A percentile compares a stretch with the other conserved stretches of the same genome.
These are phyloP conservation scores for Drosophila tristis DNA, from an alignment of 1,140 invertebrate species.

Conservation along the genomic window DNA sequence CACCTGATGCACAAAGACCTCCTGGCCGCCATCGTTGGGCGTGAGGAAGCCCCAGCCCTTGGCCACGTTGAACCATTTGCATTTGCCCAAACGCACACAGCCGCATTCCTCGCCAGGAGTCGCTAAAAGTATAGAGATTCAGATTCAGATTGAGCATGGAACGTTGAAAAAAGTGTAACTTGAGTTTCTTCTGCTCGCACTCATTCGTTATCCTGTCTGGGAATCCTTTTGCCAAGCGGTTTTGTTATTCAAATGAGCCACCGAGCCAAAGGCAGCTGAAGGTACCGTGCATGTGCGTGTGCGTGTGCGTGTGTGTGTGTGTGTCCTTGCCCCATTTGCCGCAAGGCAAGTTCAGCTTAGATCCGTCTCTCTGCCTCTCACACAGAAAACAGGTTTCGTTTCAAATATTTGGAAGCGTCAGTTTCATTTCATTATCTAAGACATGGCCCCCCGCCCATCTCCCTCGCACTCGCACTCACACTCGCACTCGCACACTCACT, in stretches of 20 bases:
- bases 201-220: slow-evolving; percentile 61
- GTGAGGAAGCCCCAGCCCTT: slow-evolving; percentile 97
- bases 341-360: slow-evolving; percentile 61
- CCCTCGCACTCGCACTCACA: slow-evolving; percentile 36
- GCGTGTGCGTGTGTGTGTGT: not conserved
- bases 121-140: slow-evolving; percentile 8
- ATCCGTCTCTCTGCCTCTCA: not conserved
- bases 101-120: slow-evolving; percentile 66
- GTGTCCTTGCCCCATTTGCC: slow-evolving; percentile 79
- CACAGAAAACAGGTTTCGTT: slow-evolving; percentile 62
- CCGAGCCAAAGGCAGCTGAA: slow-evolving; percentile 52
- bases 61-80: slow-evolving; percentile 97
- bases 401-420: slow-evolving; percentile 43
- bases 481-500: slow-evolving; percentile 15
- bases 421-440: slow-evolving; percentile 62
- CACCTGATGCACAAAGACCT: slow-evolving; percentile 97
- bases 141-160: not conserved
- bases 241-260: slow-evolving; percentile 75
- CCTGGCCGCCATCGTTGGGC: slow-evolving; percentile 93
- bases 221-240: slow-evolving; percentile 18
- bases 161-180: slow-evolving; percentile 1
- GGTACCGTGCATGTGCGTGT: not conserved
- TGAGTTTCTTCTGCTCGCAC: slow-evolving; percentile 27
- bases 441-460: slow-evolving; percentile 48
- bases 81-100: slow-evolving; percentile 89